Conservation (phyloP, 2,797 vertebrate genomes). For the Mionectes olivaceus region DNA sequence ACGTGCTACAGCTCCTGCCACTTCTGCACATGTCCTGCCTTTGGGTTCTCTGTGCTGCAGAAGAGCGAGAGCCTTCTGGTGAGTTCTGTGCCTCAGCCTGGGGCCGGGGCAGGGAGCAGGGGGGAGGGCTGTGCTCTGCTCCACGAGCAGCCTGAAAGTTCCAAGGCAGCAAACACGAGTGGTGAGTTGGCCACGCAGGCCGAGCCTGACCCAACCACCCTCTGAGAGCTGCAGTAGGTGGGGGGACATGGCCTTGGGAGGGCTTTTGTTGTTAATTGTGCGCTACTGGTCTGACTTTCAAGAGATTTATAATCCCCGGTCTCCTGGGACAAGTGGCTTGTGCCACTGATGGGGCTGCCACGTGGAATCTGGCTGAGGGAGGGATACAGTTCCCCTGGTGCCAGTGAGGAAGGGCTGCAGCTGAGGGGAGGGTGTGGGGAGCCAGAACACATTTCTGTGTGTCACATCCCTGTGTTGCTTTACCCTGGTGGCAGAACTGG, state of each 20-base stretch:
- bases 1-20: slow-evolving; percentile 92
- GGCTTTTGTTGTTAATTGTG: not conserved
- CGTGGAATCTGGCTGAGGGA: not conserved
- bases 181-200: not conserved
- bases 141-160: not conserved
- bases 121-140: not conserved
- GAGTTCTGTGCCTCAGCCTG: slow-evolving; percentile 57
- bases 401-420: not conserved
- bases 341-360: not conserved
- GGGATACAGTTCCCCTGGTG: not conserved
- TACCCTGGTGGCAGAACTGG: not conserved
- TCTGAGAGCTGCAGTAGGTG: not conserved
- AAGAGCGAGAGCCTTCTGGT: slow-evolving; percentile 90
- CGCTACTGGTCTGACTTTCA: not conserved
- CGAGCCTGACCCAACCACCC: not conserved
- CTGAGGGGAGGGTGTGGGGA: not conserved
- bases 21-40: slow-evolving; percentile 92
- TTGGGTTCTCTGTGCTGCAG: slow-evolving; percentile 87
- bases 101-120: rapidly evolving
- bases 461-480: not conserved
- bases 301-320: not conserved
- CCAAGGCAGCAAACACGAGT: not conserved
- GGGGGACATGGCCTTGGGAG: not conserved
- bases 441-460: not conserved
- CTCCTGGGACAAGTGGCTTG: not conserved